Evolutionary conservation across 1,140 invertebrate species (phyloP), one percentile per base, ranked within the genome.

Genomic region (Yoshiicerus persimilis): DNA sequence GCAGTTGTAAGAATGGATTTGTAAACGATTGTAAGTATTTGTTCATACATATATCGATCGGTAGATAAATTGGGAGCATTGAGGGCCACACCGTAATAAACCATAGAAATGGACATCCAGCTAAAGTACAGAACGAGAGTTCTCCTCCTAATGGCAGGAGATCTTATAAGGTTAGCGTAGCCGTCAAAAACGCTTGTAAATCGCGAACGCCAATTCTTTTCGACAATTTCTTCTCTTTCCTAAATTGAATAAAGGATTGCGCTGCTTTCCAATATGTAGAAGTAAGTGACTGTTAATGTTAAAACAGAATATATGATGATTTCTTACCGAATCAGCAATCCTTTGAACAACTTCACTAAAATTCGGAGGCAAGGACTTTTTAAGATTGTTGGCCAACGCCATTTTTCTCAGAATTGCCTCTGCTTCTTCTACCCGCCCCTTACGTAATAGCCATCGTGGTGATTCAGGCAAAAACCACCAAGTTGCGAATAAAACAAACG

Each of bases 31-130:
- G n/a, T n/a, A n/a, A 84, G 25, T 30, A 25, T 30, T 41, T 27
- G 75, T 30, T 34, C 84, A 80, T 87, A 91, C 89, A 91, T 10
- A 41, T 90, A 90, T 88, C 86, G 64, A 85, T 91, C 90, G 11
- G 89, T 77, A 6, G 89, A 88, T 20, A 91, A 83, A 70, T 91
- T 91, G 0, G 91, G 91, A 36, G 91, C 70, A 87, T 91, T 91
- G 9, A 91, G 84, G 25, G 91, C 90, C 23, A 91, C 64, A 34
- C 91, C 91, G 56, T 91, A 91, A 66, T 91, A 91, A 13, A 90
- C 87, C 88, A 91, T 87, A 0, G 89, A 89, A n/a, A 90, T 90
- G 9, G 87, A 89, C 66, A 89, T 88, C 91, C 91, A 91, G 64
- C 80, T 56, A n/a, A 89, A 80, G 36, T 89, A 89, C 23, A 91